Evolutionary conservation across 2,797 vertebrate species (phyloP), one percentile per base, ranked within the genome.

Genomic region (Falco naumanni): DNA sequence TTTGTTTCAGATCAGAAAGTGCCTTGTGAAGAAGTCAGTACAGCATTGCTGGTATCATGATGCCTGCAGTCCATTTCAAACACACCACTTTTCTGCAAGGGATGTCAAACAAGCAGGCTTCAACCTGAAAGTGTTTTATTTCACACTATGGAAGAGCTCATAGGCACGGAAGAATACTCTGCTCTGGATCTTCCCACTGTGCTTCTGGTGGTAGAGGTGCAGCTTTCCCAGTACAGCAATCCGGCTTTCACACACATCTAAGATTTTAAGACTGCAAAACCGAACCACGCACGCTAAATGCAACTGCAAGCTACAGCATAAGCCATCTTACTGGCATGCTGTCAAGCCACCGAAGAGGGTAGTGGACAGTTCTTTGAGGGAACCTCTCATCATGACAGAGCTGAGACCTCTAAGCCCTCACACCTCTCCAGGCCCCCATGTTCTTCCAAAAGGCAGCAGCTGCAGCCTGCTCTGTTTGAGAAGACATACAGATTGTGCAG

Each of bases 311-410:
- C 63, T 54, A 5, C 65, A 69, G 70, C 26, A 7, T 5, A 4
- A 51, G 72, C 51, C 26, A 63, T 2, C 87, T 70, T 41, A 37
- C 45, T 43, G 37, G 80, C 48, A 6, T 10, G 13, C 54, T 25
- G 33, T 15, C 47, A 29, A 37, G 41, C 29, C 74, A 57, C 13
- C 50, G 17, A 47, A 41, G 39, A 57, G 17, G 37, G 14, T 31
- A 69, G 41, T 4, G 22, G 28, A 29, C n/a, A 47, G 28, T 7
- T n/a, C 75, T 84, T 43, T 21, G 50, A 80, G 51, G 68, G 68
- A 50, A 61, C 43, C 33, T 3, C 53, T 57, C 22, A 25, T 3
- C 0, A 0, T 12, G 28, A 72, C 21, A 82, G 53, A n/a, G 41
- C 60, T 34, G 34, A 89, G 13, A 19, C 45, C 28, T 45, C 41